Base-by-base conservation (phyloP, 2,888 invertebrate species). In the Drosophila bunnanda region DNA sequence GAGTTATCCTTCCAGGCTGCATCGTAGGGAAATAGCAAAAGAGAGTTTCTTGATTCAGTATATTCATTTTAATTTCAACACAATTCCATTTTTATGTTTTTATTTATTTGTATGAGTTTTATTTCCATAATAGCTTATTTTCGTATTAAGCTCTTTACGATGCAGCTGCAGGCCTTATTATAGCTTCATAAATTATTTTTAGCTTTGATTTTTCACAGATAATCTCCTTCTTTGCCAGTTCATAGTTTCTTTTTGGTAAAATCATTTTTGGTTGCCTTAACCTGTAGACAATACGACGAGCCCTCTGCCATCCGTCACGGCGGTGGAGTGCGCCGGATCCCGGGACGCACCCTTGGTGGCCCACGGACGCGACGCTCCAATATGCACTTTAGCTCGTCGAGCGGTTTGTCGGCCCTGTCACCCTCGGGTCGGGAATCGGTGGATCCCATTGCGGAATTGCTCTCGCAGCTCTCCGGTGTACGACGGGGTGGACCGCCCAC, bases 401-500 rank as follows among this genome's bases (percentile, higher is more conserved):
- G 96, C 88, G 97, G 96, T 74, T 94, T 97, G 89, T 96, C 97
- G 89, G 96, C 96, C 81, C 93, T 97, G 90, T 97, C 97, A 88
- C 97, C 98, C 82, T 97, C 92, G 54, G 96, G 96, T 90, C 95
- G 98, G 87, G 98, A 98, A 92, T 96, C 97, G 77, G 98, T 98
- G 77, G 99, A 99, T 94, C 98, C 98, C 71, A 98, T 98, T 90
- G 97, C 98, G 77, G 99, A 99, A 94, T 94, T 99, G 79, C 94
- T 99, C 79, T 98, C 98, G 68, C 98, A 98, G 93, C 94, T 99
- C 92, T 98, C 98, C 56, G 98, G 98, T 88, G 98, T 98, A 80
- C 94, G 98, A 90, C 96, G 93, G 76, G 93, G 92, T 80, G 93
- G 93, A 89, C 94, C 93, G 92, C 94, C 86, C 86, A 96, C 96